phyloP scores from a whole-genome alignment of 1,140 invertebrate genomes.

The Coenobita brevimanus region DNA sequence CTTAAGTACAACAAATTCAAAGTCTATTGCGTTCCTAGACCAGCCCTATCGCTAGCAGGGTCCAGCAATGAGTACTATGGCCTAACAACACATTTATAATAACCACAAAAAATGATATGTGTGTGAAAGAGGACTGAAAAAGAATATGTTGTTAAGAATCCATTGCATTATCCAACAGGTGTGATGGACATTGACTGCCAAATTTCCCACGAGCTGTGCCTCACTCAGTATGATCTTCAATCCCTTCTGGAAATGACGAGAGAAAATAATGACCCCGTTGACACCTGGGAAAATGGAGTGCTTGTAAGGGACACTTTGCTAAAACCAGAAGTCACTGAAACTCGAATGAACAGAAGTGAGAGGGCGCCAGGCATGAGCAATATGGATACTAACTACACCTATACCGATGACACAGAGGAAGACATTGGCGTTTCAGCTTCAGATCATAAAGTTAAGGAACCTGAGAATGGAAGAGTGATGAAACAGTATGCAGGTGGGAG shows the following conservation, averaged over 20 bases:
- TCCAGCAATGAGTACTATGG: too few species aligned
- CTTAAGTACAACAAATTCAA: too few species aligned
- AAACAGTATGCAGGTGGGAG: background rate
- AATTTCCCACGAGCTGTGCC: slow-evolving; percentile 50
- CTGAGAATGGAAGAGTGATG: background rate
- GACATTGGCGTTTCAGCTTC: background rate
- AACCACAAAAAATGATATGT: too few species aligned
- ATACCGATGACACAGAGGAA: background rate
- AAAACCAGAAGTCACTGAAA: background rate
- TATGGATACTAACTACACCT: background rate
- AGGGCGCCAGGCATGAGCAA: background rate
- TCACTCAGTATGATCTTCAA: slow-evolving; percentile 28
- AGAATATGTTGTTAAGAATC: too few species aligned
- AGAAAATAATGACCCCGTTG: background rate
- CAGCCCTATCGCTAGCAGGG: too few species aligned
- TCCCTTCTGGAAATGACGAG: slow-evolving; percentile 36
- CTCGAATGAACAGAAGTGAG: background rate
- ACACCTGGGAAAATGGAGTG: background rate
- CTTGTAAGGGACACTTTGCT: background rate
- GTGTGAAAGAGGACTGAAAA: too few species aligned
- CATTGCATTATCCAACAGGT: too few species aligned
- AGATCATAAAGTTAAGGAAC: background rate
- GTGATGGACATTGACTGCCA: slow-evolving; percentile 44
- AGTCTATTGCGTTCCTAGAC: too few species aligned
- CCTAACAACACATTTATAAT: too few species aligned